Percentiles rank a stretch among this genome's conserved stretches.
phyloP scores from a whole-genome alignment of 2,797 vertebrate genomes.

The Telmatherina bonti region DNA sequence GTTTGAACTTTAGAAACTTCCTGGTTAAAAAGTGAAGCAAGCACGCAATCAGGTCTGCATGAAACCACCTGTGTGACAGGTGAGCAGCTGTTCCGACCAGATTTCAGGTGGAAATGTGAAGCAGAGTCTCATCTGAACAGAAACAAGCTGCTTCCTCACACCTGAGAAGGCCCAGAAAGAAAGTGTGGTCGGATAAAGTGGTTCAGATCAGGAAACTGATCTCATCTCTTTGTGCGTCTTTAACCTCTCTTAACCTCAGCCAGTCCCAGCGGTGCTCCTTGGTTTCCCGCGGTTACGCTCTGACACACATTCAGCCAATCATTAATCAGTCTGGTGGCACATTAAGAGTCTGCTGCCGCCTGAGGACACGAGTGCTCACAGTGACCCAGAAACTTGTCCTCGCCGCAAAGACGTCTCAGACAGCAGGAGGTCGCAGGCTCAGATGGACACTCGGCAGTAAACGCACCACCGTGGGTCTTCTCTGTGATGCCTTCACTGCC shows the following conservation, averaged over 20 bases:
- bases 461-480: not conserved
- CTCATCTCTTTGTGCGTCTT: conserved; percentile 16
- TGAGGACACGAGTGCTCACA: conserved; percentile 25
- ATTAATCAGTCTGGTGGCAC: conserved; percentile 66
- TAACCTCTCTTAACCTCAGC: conserved; percentile 51
- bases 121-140: too few relatives aligned
- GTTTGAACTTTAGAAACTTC: too few relatives aligned
- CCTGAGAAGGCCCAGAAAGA: too few relatives aligned
- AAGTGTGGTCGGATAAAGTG: not conserved
- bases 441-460: not conserved
- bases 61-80: too few relatives aligned
- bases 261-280: conserved; percentile 46
- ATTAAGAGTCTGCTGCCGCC: conserved; percentile 56
- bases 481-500: conserved; percentile 15
- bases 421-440: conserved; percentile 25
- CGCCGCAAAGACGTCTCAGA: conserved; percentile 44
- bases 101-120: too few relatives aligned
- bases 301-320: conserved; percentile 74
- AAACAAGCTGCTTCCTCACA: too few relatives aligned
- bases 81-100: too few relatives aligned
- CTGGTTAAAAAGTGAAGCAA: too few relatives aligned
- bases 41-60: too few relatives aligned
- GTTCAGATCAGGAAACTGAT: not conserved
- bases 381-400: conserved; percentile 66
- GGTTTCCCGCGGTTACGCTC: conserved; percentile 58